Evolutionary conservation across 2,888 invertebrate species (phyloP).

Genomic region (Mythimna lalbum): DNA sequence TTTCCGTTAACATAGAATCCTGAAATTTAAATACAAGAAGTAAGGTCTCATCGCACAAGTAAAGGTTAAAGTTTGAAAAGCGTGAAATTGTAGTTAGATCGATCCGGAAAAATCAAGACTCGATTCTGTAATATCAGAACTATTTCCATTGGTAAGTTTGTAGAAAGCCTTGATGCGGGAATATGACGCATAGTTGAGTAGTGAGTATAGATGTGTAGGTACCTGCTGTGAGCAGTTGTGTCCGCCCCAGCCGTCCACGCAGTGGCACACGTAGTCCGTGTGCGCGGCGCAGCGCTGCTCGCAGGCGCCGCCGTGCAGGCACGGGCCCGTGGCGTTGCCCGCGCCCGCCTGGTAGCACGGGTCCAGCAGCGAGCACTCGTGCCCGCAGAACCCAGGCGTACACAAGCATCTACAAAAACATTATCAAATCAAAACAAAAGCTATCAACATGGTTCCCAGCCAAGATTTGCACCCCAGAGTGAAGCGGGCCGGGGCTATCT

Average conservation of each 20-base stretch:
- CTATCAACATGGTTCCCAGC: neutral
- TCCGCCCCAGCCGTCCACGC: slow-evolving; percentile 93
- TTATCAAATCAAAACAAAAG: neutral
- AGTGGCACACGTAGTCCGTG: slow-evolving; percentile 93
- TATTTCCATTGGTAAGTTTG: too few species aligned
- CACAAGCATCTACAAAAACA: slow-evolving; percentile 88
- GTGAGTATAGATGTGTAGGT: neutral
- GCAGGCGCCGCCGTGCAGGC: slow-evolving; percentile 94
- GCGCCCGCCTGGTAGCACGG: slow-evolving; percentile 90
- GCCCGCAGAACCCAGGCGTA: slow-evolving; percentile 92
- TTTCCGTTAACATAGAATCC: too few species aligned
- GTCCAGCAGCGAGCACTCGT: slow-evolving; percentile 93
- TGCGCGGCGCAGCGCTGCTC: slow-evolving; percentile 91
- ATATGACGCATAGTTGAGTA: too few species aligned
- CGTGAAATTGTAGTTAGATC: too few species aligned
- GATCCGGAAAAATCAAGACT: too few species aligned
- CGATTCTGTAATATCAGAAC: too few species aligned
- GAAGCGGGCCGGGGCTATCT: too few species aligned
- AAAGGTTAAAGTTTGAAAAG: too few species aligned
- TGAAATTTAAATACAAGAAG: too few species aligned
- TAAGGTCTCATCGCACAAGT: too few species aligned
- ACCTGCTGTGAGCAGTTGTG: slow-evolving; percentile 94
- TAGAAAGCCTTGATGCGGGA: too few species aligned
- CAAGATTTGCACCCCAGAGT: neutral
- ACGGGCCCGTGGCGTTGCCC: slow-evolving; percentile 88